Conservation (phyloP, 2,797 vertebrate genomes). For the Lophius americanus region DNA sequence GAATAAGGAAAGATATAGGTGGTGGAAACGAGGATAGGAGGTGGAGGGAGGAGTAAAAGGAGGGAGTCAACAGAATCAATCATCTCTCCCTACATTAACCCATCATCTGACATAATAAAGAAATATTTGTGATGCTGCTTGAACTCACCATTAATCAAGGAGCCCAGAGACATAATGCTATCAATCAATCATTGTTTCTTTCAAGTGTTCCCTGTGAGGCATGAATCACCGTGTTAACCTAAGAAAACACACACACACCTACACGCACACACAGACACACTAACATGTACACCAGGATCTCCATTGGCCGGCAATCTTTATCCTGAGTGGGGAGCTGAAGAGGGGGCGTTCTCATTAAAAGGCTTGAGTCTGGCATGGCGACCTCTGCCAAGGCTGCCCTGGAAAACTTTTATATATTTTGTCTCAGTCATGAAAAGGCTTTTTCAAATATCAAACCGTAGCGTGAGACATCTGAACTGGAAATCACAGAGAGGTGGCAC, state of each 20-base stretch:
- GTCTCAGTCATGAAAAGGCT: slow-evolving; percentile 20
- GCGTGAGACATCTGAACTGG: slow-evolving; percentile 24
- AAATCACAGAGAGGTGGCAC: slow-evolving; percentile 12
- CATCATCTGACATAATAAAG: slow-evolving; percentile 31
- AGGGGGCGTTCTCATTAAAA: slow-evolving; percentile 56
- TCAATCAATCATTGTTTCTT: slow-evolving; percentile 29
- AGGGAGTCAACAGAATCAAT: slow-evolving; percentile 16
- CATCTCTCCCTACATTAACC: slow-evolving; percentile 13
- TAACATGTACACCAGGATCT: slow-evolving; percentile 21
- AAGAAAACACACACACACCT: too few relatives aligned
- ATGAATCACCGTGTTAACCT: slow-evolving; percentile 38
- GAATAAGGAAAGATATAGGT: too few relatives aligned
- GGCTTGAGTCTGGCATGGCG: slow-evolving; percentile 56
- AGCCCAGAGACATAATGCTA: slow-evolving; percentile 15
- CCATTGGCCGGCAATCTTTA: slow-evolving; percentile 38
- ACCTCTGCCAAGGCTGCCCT: slow-evolving; percentile 48
- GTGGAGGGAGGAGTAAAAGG: too few relatives aligned
- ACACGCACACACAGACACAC: background rate
- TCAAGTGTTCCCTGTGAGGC: slow-evolving; percentile 25
- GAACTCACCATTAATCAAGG: slow-evolving; percentile 40
- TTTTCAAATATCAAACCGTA: slow-evolving; percentile 8
- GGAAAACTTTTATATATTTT: slow-evolving; percentile 35
- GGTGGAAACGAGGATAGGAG: too few relatives aligned
- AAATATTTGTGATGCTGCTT: slow-evolving; percentile 27
- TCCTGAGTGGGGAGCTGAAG: slow-evolving; percentile 39